Base-by-base conservation (phyloP, 1,140 invertebrate genomes). In the Cardiocondyla obscurior region DNA sequence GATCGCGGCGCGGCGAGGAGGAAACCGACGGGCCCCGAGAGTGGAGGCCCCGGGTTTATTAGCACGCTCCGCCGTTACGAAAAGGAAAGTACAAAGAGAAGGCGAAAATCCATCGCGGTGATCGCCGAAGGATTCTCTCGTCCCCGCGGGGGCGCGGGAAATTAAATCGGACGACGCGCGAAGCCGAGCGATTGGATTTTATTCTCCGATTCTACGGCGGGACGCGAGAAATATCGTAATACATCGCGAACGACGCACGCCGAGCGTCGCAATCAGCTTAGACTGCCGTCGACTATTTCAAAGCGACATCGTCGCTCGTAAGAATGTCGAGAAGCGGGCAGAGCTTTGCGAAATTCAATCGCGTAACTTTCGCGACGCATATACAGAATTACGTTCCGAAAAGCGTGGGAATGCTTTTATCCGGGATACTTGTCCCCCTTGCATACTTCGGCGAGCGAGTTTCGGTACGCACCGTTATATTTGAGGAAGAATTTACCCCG, bases 1-100 rank as follows among this genome's bases (percentile, higher is more conserved):
- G 58, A 70, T 60, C 53, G n/a, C n/a, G 58, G 8, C 64, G 76
- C 51, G 70, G 64, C 58, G 57, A 62, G 36, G 64, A 87, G 28
- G 81, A 74, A 67, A 82, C 25, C 46, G 49, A 62, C 12, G 28
- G 36, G 44, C 65, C 42, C 33, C 22, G 30, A 57, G 30, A 64
- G 53, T 30, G 28, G 44, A 77, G 46, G 67, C 46, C 19, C 36
- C 1, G 49, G 22, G 79, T 55, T 85, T 73, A 55, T 67, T 69
- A 58, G 64, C 69, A 16, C 36, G n/a, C 57, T 46, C 12, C n/a
- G 67, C 8, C 77, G 65, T 30, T 16, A 39, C 22, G 70, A 58
- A 39, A 42, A 73, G 33, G 16, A 57, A 39, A 72, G 12, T 55
- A 55, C 0, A 22, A 70, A 8, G 22, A 57, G 44, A 55, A 51